Conservation (phyloP, 2,888 invertebrate genomes). For the Litoditis marina region DNA sequence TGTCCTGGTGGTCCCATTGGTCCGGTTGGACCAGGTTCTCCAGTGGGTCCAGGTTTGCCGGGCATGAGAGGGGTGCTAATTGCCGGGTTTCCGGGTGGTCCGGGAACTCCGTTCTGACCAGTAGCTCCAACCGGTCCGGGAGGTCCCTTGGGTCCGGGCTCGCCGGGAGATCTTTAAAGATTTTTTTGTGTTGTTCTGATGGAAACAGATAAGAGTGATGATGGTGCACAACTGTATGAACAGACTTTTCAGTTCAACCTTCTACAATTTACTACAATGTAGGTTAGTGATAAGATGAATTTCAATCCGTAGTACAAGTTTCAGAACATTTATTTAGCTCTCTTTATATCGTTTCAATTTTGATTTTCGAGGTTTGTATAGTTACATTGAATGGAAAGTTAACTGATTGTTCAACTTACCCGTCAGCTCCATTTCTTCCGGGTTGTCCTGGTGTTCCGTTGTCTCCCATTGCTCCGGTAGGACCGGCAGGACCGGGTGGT, state of each 20-base stretch:
- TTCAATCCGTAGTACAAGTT: no score
- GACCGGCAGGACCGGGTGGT: constrained; percentile 48
- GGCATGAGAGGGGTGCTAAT: constrained; percentile 29
- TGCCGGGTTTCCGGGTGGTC: constrained; percentile 26
- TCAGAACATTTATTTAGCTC: no score
- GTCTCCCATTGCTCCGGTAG: constrained; percentile 40
- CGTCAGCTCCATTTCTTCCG: constrained; percentile 24
- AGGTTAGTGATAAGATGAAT: no score
- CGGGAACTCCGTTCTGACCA: constrained; percentile 36
- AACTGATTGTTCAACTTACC: background rate
- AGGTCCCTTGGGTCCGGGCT: constrained; percentile 22
- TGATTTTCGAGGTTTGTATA: no score
- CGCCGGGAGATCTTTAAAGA: constrained; percentile 8
- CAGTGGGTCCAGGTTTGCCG: constrained; percentile 34
- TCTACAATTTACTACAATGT: no score
- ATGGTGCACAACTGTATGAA: no score
- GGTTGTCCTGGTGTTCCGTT: constrained; percentile 31
- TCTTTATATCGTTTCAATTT: no score
- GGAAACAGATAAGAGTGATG: no score
- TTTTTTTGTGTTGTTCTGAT: background rate
- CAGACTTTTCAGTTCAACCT: no score
- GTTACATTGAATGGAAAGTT: no score
- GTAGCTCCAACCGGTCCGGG: constrained; percentile 39
- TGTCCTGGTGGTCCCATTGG: constrained; percentile 36
- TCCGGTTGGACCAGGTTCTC: constrained; percentile 31